Conservation (phyloP, 2,113 vertebrate species). For the Scartelaos histophorus region DNA sequence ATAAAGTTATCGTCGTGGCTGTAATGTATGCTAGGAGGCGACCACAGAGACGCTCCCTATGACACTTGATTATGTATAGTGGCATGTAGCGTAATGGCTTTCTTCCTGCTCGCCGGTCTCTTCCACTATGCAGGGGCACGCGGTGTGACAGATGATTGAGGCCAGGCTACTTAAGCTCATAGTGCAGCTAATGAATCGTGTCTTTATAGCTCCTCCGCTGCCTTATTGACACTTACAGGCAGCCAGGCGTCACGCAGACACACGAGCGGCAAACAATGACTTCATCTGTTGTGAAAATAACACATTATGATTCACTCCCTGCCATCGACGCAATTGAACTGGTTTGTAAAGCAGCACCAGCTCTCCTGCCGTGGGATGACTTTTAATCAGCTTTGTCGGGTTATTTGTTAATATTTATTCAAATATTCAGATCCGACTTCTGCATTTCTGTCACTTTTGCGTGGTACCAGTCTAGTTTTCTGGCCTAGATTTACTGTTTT, state of each 20-base stretch:
- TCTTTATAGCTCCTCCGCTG: constrained; percentile 15
- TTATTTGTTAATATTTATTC: background rate
- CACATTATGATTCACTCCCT: background rate
- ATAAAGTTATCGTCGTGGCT: constrained; percentile 27
- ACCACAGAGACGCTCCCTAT: constrained; percentile 25
- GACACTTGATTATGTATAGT: constrained; percentile 60
- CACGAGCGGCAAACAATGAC: constrained; percentile 17
- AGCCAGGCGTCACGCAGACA: constrained; percentile 12
- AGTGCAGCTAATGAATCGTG: constrained; percentile 28
- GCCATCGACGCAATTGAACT: background rate
- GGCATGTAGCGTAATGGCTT: constrained; percentile 57
- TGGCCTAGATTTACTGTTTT: background rate
- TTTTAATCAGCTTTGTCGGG: background rate
- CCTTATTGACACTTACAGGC: constrained; percentile 23
- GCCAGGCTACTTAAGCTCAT: constrained; percentile 50
- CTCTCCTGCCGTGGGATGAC: background rate
- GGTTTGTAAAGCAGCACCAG: background rate
- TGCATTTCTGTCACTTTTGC: background rate
- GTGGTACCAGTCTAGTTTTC: background rate
- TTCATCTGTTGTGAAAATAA: background rate
- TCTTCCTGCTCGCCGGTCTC: constrained; percentile 26
- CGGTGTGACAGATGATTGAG: constrained; percentile 57
- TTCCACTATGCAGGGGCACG: constrained; percentile 42
- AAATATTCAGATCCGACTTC: background rate
- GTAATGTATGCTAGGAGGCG: constrained; percentile 45